Base-by-base conservation (phyloP, 23 tunicate species). In the Styela clava region DNA sequence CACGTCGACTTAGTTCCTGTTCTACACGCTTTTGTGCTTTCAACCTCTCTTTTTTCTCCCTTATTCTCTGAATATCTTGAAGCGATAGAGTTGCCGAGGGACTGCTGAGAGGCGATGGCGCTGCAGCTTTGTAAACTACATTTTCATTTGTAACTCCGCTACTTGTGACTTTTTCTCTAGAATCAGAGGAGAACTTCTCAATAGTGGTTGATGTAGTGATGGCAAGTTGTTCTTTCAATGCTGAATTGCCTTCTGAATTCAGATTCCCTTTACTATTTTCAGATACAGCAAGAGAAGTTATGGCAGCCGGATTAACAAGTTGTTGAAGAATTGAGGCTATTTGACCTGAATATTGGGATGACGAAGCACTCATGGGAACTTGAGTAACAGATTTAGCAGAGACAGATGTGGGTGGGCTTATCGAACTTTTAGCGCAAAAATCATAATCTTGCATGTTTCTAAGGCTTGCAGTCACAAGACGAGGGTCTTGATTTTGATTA, bases 41-140 rank as follows among this genome's bases (percentile, higher is more conserved):
- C 65, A 76, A 21, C 27, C 37, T 76, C 33, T 76, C 65, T 29
- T 76, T 76, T 56, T 76, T 76, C 31, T 76, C 81, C 44, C 81
- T 76, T 25, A 76, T 76, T 52, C 81, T 44, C 24, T 44, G 28
- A 26, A 76, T 76, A 52, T 76, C 81, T 21, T 76, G 62, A 22
- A 76, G 33, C 9, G 81, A 76, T 18, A 76, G 81, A 0, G 78
- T 25, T 1, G n/a, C 52, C 16, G 78, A 16, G 19, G 78, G 1
- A 65, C 70, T 65, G 29, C 18, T 44, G 7, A 44, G 7, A 44
- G 56, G 12, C 7, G 56, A 5, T 44, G 56, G 12, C 12, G 56
- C 56, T 5, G 56, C 12, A 12, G n/a, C n/a, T n/a, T n/a, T n/a
- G n/a, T n/a, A n/a, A n/a, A n/a, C n/a, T n/a, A n/a, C n/a, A n/a